phyloP scores from a whole-genome alignment of 2,797 vertebrate species.

The Taenioides sp. region DNA sequence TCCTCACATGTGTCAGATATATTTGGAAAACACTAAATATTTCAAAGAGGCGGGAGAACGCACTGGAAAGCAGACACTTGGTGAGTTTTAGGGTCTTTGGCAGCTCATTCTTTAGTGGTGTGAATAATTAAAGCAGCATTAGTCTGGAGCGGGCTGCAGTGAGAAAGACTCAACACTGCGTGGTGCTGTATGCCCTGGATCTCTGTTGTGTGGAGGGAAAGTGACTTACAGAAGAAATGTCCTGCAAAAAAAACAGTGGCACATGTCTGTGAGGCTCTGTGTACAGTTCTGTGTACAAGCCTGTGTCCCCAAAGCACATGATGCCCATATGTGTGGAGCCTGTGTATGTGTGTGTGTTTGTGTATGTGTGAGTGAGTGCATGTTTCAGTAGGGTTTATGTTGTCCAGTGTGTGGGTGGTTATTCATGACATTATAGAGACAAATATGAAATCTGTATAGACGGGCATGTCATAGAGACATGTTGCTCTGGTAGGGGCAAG shows the following conservation, averaged over 20 bases:
- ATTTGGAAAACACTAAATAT: conserved; percentile 27
- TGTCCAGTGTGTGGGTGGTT: background rate
- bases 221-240: conserved; percentile 37
- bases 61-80: conserved; percentile 30
- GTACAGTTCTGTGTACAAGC: background rate
- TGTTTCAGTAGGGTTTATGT: background rate
- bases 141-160: conserved; percentile 37
- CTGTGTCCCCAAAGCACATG: conserved; percentile 25
- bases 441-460: too few relatives aligned
- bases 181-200: conserved; percentile 53
- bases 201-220: conserved; percentile 9
- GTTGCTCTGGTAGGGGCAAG: too few relatives aligned
- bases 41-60: conserved; percentile 14
- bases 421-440: too few relatives aligned
- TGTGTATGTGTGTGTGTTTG: background rate
- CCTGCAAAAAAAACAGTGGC: conserved; percentile 33
- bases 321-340: conserved; percentile 29
- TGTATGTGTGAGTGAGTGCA: background rate
- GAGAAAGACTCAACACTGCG: conserved; percentile 41
- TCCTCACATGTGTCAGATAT: conserved; percentile 17
- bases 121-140: conserved; percentile 43
- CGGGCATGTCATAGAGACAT: too few relatives aligned
- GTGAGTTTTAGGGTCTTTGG: conserved; percentile 37
- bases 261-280: conserved; percentile 13
- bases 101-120: conserved; percentile 30